Evolutionary conservation across 2,797 vertebrate species (phyloP), one percentile per base, ranked within the genome.

Genomic region (Gallinago nigripennis): DNA sequence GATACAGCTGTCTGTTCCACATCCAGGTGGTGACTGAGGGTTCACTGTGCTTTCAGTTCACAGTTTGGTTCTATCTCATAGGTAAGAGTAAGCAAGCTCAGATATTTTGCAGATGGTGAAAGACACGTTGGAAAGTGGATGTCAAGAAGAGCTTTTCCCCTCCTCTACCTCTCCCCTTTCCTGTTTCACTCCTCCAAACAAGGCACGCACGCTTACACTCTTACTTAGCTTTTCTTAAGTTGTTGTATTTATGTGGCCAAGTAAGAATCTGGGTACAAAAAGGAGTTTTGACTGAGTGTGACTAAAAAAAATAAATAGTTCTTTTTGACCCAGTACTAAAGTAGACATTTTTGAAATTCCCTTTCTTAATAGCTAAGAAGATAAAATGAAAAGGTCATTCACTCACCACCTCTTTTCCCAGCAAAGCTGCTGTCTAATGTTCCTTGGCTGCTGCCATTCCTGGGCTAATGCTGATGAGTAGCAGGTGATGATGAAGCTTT

Each of bases 141-240:
- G 39, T 58, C 50, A 69, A 64, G 25, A 82, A 41, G 27, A 75
- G 20, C 23, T 86, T 66, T 27, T 3, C 41, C 2, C 3, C 8
- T 9, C 16, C 10, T 24, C n/a, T 61, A 4, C 24, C 24, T 43
- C 46, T 27, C 15, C 5, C 5, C 20, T 25, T 21, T 53, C 27
- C 31, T 9, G 6, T 35, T 25, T 65, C 37, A 17, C 16, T 61
- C n/a, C n/a, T 73, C 31, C 27, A 23, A 8, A 30, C 35, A 41
- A 78, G 20, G 27, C n/a, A 20, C 0, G 0, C 0, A 1, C 35
- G 23, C 15, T 54, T 75, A 70, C 6, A 9, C 16, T 75, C 33
- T 73, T 43, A 30, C 9, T 53, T 56, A 24, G 35, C 33, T 69
- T 64, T 87, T 21, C 31, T 1, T 30, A 48, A 73, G 16, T 39